phyloP scores from a whole-genome alignment of 2,888 invertebrate species.

The Parochlus steinenii region DNA sequence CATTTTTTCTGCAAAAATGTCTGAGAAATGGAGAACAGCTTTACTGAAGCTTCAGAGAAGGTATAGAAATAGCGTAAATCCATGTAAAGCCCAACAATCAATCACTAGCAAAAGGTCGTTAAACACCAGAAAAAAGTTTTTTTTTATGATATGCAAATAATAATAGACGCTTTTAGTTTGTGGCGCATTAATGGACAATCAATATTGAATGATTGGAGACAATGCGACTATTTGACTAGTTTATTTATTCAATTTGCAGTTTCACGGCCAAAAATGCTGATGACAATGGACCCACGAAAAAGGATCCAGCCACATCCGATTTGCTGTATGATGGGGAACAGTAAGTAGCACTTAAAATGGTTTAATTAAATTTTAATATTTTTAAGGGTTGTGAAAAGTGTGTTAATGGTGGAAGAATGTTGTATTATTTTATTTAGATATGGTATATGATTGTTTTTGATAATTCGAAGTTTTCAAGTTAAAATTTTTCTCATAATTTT shows the following conservation, averaged over 20 bases:
- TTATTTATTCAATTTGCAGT: slow-evolving; percentile 31
- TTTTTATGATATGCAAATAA: neutral
- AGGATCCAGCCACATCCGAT: slow-evolving; percentile 48
- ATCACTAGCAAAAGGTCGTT: no score
- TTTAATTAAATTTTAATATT: neutral
- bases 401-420: neutral
- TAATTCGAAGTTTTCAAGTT: neutral
- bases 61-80: no score
- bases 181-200: slow-evolving; percentile 2
- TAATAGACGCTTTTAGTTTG: slow-evolving; percentile 1
- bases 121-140: neutral
- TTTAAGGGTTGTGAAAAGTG: neutral
- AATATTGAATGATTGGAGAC: no score
- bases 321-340: slow-evolving; percentile 51
- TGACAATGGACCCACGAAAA: slow-evolving; percentile 51
- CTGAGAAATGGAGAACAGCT: no score
- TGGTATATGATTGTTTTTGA: no score
- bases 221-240: slow-evolving; percentile 2
- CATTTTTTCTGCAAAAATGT: no score
- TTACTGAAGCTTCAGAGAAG: no score
- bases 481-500: neutral
- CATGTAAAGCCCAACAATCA: no score
- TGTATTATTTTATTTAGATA: neutral
- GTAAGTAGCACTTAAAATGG: slow-evolving; percentile 37
- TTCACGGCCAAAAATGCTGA: slow-evolving; percentile 53